A percentile compares a stretch with the other conserved stretches of the same genome.
Evolutionary conservation across 2,113 vertebrate genomes (phyloP).

Genomic region (Calyptomena viridis): DNA sequence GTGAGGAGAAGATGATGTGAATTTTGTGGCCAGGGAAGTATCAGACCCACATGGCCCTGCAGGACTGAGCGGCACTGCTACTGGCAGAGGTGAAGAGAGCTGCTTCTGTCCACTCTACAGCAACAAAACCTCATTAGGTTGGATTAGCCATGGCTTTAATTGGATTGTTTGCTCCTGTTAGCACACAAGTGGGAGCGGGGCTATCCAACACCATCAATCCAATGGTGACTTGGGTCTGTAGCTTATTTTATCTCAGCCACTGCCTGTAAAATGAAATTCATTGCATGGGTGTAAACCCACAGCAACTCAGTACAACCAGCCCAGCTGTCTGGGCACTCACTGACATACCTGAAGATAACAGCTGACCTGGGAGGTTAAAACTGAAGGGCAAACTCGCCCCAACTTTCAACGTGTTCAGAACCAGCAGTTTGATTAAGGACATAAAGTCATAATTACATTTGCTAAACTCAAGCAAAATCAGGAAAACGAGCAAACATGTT

Average conservation of each 20-base stretch:
- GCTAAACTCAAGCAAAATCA: neutral
- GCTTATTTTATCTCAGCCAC: neutral
- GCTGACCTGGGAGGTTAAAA: neutral
- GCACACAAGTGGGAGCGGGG: neutral
- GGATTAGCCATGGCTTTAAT: neutral
- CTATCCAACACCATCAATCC: neutral
- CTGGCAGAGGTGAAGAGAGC: neutral
- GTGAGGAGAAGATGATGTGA: neutral
- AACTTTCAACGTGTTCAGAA: neutral
- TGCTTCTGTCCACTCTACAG: neutral
- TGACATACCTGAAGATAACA: neutral
- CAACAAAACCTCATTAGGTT: neutral
- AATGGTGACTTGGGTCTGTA: accelerated
- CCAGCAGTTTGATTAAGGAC: neutral
- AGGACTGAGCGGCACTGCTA: neutral
- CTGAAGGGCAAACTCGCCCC: neutral
- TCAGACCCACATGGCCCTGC: accelerated
- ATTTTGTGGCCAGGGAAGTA: neutral
- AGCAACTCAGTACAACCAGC: neutral
- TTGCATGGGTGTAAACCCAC: neutral
- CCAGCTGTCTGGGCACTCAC: neutral
- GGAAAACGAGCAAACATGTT: neutral
- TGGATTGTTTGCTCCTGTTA: neutral
- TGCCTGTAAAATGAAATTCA: neutral
- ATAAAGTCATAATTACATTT: neutral